Conservation (phyloP, 2,888 invertebrate species). For the Cephus runcator region DNA sequence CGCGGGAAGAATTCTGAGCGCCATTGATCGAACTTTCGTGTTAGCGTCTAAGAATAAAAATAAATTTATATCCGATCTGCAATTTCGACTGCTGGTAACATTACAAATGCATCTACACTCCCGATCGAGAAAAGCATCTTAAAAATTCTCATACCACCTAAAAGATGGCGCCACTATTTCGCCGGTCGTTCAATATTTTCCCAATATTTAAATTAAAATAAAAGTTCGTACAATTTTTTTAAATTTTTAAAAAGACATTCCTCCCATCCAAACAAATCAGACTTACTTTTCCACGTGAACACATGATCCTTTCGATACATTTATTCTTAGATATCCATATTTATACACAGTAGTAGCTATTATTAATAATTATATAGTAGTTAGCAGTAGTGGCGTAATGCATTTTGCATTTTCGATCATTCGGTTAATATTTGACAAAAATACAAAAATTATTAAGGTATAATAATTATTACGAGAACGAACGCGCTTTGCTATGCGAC, state of each 20-base stretch:
- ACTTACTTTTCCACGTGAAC: background rate
- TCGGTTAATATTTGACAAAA: conserved; percentile 60
- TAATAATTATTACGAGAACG: conserved; percentile 53
- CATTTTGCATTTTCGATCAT: conserved; percentile 49
- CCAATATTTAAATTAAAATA: background rate
- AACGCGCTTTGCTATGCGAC: conserved; percentile 39
- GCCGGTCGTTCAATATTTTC: background rate
- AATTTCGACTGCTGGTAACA: background rate
- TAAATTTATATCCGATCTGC: background rate
- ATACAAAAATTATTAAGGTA: conserved; percentile 61
- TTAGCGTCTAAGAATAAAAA: background rate
- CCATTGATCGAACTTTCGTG: background rate
- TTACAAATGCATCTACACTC: background rate
- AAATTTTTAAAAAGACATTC: background rate
- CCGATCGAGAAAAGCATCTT: background rate
- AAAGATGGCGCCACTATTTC: background rate
- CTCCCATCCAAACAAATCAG: background rate
- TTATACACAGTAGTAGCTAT: conserved; percentile 59
- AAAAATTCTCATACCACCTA: background rate
- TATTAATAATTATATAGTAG: conserved; percentile 49
- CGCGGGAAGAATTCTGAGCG: background rate
- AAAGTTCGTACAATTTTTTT: too few species aligned
- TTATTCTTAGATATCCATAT: conserved; percentile 61
- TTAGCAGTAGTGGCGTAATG: conserved; percentile 54
- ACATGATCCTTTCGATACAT: conserved; percentile 46